Evolutionary conservation across 1,140 invertebrate species (phyloP).

Genomic region (Drosophila subobscura): DNA sequence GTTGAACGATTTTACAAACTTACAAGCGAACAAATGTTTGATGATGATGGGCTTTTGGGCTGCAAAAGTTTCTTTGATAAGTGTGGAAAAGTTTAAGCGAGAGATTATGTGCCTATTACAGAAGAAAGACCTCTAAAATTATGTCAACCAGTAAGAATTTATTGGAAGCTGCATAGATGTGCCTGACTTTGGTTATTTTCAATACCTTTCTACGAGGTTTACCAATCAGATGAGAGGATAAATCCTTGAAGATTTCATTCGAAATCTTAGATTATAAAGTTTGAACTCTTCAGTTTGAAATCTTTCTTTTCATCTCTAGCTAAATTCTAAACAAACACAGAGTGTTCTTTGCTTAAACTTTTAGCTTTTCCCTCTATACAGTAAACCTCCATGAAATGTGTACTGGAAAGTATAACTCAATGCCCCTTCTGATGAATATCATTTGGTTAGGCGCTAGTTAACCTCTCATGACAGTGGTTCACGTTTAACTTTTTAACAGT

Average conservation of each 20-base stretch:
- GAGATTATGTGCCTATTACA: too few species aligned
- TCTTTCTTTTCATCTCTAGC: too few species aligned
- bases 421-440: constrained; percentile 7
- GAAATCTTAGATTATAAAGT: too few species aligned
- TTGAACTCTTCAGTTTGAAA: too few species aligned
- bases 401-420: neutral
- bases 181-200: too few species aligned
- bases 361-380: neutral
- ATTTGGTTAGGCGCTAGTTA: constrained; percentile 26
- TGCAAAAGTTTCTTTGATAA: neutral
- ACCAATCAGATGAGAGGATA: too few species aligned
- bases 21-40: too few species aligned
- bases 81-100: neutral
- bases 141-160: too few species aligned
- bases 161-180: too few species aligned
- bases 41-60: neutral
- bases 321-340: neutral
- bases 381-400: neutral
- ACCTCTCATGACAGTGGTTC: constrained; percentile 30
- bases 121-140: too few species aligned
- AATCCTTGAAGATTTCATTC: too few species aligned
- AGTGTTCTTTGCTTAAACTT: neutral
- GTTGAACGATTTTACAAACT: constrained; percentile 19
- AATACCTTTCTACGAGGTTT: too few species aligned
- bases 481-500: constrained; percentile 25